phyloP scores from a whole-genome alignment of 2,888 invertebrate genomes.

The Agapostemon virescens region DNA sequence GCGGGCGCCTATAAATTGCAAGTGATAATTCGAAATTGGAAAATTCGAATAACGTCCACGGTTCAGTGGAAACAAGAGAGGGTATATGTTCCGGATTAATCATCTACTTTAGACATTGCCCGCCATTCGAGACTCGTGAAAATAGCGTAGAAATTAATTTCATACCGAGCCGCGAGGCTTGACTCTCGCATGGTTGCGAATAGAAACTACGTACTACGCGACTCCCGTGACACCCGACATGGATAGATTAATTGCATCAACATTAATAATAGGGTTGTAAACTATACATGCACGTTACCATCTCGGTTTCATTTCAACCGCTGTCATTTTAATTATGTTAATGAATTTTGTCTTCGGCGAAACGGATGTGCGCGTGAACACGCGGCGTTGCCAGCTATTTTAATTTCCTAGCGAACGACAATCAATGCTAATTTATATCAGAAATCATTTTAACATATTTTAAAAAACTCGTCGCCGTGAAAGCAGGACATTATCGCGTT shows the following conservation, averaged over 20 bases:
- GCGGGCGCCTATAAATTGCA: not conserved
- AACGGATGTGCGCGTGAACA: conserved; percentile 8
- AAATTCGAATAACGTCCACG: not conserved
- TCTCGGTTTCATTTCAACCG: conserved; percentile 52
- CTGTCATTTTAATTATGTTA: conserved; percentile 60
- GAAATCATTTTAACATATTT: not conserved
- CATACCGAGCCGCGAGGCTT: conserved; percentile 25
- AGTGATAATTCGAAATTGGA: not conserved
- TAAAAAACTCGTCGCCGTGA: not conserved
- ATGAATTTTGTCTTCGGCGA: conserved; percentile 49
- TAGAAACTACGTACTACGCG: conserved; percentile 36
- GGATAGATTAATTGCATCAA: conserved; percentile 63
- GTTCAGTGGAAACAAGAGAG: not conserved
- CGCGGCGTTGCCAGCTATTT: not conserved
- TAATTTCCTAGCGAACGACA: not conserved
- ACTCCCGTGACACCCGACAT: conserved; percentile 54
- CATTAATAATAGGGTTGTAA: conserved; percentile 59
- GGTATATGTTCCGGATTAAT: conserved; percentile 41
- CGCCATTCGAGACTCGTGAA: conserved; percentile 23
- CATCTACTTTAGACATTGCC: conserved; percentile 40
- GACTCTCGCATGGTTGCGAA: conserved; percentile 36
- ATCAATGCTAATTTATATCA: not conserved
- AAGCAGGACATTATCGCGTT: not conserved
- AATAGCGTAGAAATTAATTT: conserved; percentile 58
- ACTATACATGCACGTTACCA: conserved; percentile 42